These are phyloP conservation scores for Hippolais icterina DNA, from an alignment of 2,113 vertebrate species.

Conservation along the genomic window DNA sequence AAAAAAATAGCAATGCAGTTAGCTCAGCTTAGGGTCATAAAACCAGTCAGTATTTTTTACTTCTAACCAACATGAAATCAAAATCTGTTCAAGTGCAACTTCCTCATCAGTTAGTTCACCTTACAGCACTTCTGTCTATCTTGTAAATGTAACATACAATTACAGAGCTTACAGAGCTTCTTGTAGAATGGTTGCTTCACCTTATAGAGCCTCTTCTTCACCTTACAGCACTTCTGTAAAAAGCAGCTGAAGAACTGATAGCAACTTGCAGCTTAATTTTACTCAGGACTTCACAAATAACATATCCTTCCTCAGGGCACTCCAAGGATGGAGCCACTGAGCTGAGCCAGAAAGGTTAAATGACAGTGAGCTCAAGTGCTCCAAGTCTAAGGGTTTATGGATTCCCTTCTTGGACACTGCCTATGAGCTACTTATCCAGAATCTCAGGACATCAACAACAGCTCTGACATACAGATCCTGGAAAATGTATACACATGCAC, in stretches of 20 bases:
- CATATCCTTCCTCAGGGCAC: not conserved
- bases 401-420: not conserved
- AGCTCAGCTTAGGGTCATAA: not conserved
- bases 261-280: not conserved
- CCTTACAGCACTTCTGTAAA: not conserved
- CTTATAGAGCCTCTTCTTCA: not conserved
- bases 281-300: accelerated
- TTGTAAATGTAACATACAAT: not conserved
- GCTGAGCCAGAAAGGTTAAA: not conserved
- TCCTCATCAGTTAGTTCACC: not conserved
- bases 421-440: not conserved
- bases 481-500: not conserved
- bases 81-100: not conserved
- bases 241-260: not conserved
- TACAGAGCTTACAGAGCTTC: not conserved
- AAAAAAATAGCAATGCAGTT: not conserved
- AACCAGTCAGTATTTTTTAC: not conserved
- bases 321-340: not conserved
- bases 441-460: not conserved
- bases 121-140: not conserved
- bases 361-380: accelerated
- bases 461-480: not conserved
- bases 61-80: not conserved
- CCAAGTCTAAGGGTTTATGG: not conserved
- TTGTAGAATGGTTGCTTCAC: not conserved